Conservation (phyloP, 2,113 vertebrate genomes). For the Paradoxurus hermaphroditus region DNA sequence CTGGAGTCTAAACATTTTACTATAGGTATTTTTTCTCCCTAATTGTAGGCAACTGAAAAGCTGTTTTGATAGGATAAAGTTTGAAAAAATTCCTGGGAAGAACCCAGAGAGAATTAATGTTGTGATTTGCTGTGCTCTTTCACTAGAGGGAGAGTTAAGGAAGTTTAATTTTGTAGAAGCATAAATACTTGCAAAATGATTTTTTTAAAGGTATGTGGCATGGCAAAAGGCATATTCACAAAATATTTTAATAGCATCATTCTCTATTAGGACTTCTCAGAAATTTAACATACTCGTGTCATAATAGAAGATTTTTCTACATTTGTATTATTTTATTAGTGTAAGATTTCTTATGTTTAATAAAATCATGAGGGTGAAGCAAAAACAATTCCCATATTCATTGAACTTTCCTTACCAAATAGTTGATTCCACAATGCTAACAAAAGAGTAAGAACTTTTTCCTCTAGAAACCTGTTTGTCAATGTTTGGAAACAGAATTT, state of each 20-base stretch:
- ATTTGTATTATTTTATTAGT: background rate
- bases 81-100: background rate
- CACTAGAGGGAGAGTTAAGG: background rate
- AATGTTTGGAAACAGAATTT: background rate
- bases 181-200: background rate
- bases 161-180: background rate
- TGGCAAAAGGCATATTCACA: background rate
- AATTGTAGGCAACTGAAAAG: background rate
- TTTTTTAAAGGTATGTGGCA: background rate
- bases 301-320: background rate
- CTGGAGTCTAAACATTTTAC: background rate
- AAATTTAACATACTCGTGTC: background rate
- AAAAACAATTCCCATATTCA: constrained; percentile 6
- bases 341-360: background rate
- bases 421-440: background rate
- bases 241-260: constrained; percentile 5
- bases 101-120: background rate
- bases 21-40: background rate
- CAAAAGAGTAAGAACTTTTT: background rate
- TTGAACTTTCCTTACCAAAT: background rate
- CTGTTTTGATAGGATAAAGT: background rate
- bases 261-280: background rate
- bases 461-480: background rate
- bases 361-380: background rate
- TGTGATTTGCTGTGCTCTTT: background rate